phyloP scores from a whole-genome alignment of 1,140 invertebrate species.

The Tetragnatha versicolor region DNA sequence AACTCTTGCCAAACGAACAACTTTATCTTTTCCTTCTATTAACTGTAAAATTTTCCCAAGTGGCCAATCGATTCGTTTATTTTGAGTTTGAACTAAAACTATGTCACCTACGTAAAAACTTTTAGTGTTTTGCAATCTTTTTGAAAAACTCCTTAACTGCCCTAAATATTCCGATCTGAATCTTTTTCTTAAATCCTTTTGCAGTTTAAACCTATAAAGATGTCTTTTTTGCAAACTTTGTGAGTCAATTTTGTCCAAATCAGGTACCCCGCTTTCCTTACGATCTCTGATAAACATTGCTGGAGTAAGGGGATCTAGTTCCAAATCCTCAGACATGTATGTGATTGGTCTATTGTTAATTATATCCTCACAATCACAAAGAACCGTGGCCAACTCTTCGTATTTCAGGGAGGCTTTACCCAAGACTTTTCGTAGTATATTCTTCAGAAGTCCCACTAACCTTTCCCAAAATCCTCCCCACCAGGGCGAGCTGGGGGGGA shows the following conservation, averaged over 20 bases:
- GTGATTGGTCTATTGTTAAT: slow-evolving; percentile 1
- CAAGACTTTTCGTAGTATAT: slow-evolving; percentile 12
- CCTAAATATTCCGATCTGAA: too few relatives aligned
- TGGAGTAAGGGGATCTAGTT: slow-evolving; percentile 14
- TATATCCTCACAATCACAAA: slow-evolving; percentile 24
- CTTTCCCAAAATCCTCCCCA: slow-evolving; percentile 36
- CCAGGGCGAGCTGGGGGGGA: too few relatives aligned
- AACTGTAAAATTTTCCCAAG: too few relatives aligned
- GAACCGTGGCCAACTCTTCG: slow-evolving; percentile 27
- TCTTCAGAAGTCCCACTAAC: neutral
- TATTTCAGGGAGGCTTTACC: slow-evolving; percentile 12
- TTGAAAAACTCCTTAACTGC: too few relatives aligned
- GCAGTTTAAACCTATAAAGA: neutral
- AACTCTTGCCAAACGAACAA: too few relatives aligned
- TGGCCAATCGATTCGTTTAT: too few relatives aligned
- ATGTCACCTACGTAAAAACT: too few relatives aligned
- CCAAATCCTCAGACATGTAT: neutral
- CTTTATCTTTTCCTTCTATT: too few relatives aligned
- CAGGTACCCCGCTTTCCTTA: neutral
- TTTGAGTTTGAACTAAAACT: too few relatives aligned
- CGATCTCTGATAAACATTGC: neutral
- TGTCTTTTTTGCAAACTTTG: neutral
- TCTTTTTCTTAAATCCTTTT: too few relatives aligned
- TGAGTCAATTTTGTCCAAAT: neutral
- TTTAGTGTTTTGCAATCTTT: too few relatives aligned